Evolutionary conservation across 2,888 invertebrate genomes (phyloP).

Genomic region (Tenthredo amoena): DNA sequence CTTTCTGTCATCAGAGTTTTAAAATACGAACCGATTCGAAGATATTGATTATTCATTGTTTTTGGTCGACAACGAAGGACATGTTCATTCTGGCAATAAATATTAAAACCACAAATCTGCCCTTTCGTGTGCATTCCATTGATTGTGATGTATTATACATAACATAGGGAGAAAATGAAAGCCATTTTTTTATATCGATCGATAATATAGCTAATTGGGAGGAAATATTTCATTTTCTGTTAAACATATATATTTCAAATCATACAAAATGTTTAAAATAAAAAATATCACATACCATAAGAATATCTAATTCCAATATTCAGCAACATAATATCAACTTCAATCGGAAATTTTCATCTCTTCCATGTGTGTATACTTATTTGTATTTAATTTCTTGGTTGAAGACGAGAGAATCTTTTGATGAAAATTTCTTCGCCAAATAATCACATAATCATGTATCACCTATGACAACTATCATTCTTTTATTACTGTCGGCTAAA

Average conservation of each 20-base stretch:
- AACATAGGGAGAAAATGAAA: neutral
- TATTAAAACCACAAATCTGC: neutral
- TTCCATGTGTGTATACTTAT: neutral
- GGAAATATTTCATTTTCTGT: neutral
- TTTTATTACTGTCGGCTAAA: neutral
- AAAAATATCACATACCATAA: slow-evolving; percentile 11
- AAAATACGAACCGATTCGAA: too few species aligned
- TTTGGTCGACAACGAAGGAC: too few species aligned
- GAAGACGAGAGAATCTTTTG: neutral
- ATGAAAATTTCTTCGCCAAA: neutral
- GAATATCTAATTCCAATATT: neutral
- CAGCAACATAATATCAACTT: neutral
- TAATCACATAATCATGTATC: slow-evolving; percentile 3
- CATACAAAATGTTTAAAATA: slow-evolving; percentile 15
- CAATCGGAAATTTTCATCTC: neutral
- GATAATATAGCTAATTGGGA: neutral
- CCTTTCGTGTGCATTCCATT: too few species aligned
- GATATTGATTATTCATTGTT: too few species aligned
- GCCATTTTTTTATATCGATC: neutral
- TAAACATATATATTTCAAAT: slow-evolving; percentile 41
- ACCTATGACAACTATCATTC: neutral
- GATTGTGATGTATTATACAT: neutral
- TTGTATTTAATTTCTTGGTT: neutral
- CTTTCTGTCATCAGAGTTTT: neutral
- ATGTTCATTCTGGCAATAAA: neutral